phyloP scores from a whole-genome alignment of 2,113 vertebrate species.

The Scytalopus superciliaris region DNA sequence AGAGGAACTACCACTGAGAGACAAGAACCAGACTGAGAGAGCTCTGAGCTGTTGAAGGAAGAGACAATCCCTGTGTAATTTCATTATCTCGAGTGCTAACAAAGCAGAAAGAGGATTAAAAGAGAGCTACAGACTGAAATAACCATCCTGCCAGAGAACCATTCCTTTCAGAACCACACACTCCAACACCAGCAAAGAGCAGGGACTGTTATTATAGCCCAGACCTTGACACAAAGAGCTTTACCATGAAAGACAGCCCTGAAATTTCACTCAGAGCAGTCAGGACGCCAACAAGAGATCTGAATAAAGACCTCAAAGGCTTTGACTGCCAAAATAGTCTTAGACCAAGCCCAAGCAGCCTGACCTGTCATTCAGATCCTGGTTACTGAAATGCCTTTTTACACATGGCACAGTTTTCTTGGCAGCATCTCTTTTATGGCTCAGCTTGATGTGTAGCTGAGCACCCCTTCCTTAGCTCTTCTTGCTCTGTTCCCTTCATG shows the following conservation, averaged over 20 bases:
- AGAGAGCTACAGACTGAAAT: neutral
- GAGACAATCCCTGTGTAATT: neutral
- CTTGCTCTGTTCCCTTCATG: neutral
- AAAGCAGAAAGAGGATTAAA: neutral
- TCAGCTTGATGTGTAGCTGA: neutral
- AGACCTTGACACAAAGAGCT: neutral
- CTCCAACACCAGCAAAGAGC: neutral
- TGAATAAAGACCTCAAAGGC: neutral
- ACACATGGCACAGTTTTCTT: neutral
- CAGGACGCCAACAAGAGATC: rapidly evolving
- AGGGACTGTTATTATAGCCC: neutral
- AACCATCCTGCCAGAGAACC: neutral
- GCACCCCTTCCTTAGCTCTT: neutral
- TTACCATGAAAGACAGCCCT: neutral
- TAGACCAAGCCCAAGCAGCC: neutral
- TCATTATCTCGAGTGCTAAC: neutral
- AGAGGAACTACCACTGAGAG: neutral
- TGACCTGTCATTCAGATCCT: neutral
- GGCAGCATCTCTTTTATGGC: neutral
- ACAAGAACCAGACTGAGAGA: neutral
- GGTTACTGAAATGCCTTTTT: neutral
- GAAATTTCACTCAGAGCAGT: neutral
- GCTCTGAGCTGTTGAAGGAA: neutral
- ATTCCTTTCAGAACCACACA: neutral
- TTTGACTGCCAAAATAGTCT: neutral